phyloP scores from a whole-genome alignment of 2,888 invertebrate species.

The Invenusta paracnida region DNA sequence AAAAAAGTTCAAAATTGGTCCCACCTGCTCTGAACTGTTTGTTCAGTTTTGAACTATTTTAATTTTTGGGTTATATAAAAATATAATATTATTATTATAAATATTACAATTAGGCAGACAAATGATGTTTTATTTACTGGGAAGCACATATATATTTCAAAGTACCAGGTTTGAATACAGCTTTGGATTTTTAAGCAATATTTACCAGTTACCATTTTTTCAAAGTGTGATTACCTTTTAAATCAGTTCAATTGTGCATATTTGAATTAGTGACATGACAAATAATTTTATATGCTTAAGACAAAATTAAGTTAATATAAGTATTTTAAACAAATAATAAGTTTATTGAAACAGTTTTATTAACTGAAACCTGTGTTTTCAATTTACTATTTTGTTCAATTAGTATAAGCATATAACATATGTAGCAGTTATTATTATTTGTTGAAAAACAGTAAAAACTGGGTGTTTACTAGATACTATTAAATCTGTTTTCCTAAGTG shows the following conservation, averaged over 20 bases:
- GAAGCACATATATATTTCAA: not conserved
- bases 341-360: not conserved
- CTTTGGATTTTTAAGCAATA: not conserved
- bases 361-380: not conserved
- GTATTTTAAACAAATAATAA: not conserved
- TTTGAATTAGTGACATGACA: not conserved
- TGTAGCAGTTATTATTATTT: not conserved
- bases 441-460: not conserved
- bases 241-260: not conserved
- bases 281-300: not conserved
- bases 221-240: not conserved
- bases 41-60: too few relatives aligned
- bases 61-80: too few relatives aligned
- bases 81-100: too few relatives aligned
- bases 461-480: not conserved
- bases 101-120: not conserved
- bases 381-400: not conserved
- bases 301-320: not conserved
- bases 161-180: not conserved
- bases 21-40: too few relatives aligned
- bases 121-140: not conserved
- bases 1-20: too few relatives aligned
- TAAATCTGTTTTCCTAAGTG: not conserved
- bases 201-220: not conserved
- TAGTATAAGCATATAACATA: too few relatives aligned